Evolutionary conservation across 2,888 invertebrate species (phyloP).

Genomic region (Leptinotarsa juncta): DNA sequence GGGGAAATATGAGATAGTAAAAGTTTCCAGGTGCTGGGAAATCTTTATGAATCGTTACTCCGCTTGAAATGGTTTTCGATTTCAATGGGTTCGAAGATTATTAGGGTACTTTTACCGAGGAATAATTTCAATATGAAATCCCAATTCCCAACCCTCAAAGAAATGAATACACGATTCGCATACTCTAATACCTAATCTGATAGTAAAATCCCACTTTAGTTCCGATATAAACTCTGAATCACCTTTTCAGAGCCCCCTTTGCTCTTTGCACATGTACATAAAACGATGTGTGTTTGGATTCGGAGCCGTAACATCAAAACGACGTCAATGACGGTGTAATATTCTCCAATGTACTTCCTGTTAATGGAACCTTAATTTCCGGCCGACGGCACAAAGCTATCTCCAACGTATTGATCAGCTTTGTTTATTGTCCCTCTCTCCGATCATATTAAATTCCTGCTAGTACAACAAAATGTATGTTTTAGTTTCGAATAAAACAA

Average conservation of each 20-base stretch:
- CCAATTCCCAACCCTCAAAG: too few relatives aligned
- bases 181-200: not conserved
- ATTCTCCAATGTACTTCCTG: conserved; percentile 48
- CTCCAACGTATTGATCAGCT: conserved; percentile 49
- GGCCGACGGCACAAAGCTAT: conserved; percentile 48
- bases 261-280: not conserved
- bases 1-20: too few relatives aligned
- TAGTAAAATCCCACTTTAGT: not conserved
- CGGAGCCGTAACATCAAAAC: not conserved
- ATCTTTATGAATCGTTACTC: too few relatives aligned
- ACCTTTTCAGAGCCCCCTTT: not conserved
- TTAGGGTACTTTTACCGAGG: too few relatives aligned
- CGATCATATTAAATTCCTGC: conserved; percentile 24
- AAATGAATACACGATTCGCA: not conserved
- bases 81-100: too few relatives aligned
- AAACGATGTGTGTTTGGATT: not conserved
- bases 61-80: too few relatives aligned
- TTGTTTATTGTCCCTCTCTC: conserved; percentile 40
- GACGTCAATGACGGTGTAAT: not conserved
- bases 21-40: too few relatives aligned
- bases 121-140: too few relatives aligned
- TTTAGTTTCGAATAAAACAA: too few relatives aligned
- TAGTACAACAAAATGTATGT: too few relatives aligned
- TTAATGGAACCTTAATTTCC: conserved; percentile 54
- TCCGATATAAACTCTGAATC: not conserved